These are phyloP conservation scores for Globicephala melas DNA, from an alignment of 2,113 vertebrate genomes.

Conservation along the genomic window DNA sequence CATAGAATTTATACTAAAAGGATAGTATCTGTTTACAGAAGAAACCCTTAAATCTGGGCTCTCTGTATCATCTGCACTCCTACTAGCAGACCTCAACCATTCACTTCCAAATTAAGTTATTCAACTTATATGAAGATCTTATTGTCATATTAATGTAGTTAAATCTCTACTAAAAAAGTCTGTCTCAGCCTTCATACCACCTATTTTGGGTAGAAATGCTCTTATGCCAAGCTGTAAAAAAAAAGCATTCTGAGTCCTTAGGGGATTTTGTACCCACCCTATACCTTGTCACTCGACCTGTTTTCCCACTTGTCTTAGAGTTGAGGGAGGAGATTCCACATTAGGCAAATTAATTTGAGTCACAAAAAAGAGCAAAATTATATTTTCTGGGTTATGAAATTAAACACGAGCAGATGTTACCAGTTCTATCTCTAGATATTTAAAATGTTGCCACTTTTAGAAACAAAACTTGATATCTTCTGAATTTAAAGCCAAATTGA, in stretches of 20 bases:
- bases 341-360: background rate
- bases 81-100: background rate
- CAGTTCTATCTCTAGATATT: background rate
- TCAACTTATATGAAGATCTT: background rate
- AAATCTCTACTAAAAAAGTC: slow-evolving; percentile 2
- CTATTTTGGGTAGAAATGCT: background rate
- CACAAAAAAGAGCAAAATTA: background rate
- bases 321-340: background rate
- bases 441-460: background rate
- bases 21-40: background rate
- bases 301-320: background rate
- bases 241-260: background rate
- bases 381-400: background rate
- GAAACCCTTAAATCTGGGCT: background rate
- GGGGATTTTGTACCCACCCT: background rate
- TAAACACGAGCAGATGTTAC: background rate
- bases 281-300: background rate
- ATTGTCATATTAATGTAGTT: slow-evolving; percentile 1
- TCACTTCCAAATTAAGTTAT: slow-evolving; percentile 18
- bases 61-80: background rate
- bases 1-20: background rate
- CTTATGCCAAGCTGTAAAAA: background rate
- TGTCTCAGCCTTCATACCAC: background rate
- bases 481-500: background rate
- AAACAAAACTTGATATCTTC: background rate